A percentile compares a stretch with the other conserved stretches of the same genome.
Evolutionary conservation across 2,797 vertebrate genomes (phyloP).

Genomic region (Percopsis omiscomaycus): DNA sequence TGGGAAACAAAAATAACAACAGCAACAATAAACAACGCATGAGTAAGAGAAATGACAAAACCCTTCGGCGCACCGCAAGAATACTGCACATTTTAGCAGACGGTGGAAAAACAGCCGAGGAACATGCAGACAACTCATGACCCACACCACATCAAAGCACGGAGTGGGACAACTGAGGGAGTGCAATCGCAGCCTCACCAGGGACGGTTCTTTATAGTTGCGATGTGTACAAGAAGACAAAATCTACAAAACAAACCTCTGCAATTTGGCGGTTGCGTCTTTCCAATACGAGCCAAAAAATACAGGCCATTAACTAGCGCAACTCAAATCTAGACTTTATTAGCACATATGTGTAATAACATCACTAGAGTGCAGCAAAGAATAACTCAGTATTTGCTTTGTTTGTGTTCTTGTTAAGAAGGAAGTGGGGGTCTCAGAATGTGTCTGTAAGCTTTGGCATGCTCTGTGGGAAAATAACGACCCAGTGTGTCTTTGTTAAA

Average conservation of each 20-base stretch:
- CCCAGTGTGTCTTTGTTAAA: constrained; percentile 67
- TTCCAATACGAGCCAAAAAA: constrained; percentile 40
- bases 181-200: constrained; percentile 30
- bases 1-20: constrained; percentile 8
- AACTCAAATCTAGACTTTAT: constrained; percentile 15
- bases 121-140: constrained; percentile 44
- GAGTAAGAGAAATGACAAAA: constrained; percentile 47
- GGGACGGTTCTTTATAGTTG: constrained; percentile 46
- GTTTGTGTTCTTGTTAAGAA: constrained; percentile 38
- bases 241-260: constrained; percentile 54
- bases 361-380: not conserved
- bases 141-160: constrained; percentile 52
- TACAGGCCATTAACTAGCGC: not conserved
- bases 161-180: constrained; percentile 36
- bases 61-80: constrained; percentile 30
- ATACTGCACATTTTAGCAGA: constrained; percentile 34
- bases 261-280: constrained; percentile 25
- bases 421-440: constrained; percentile 36
- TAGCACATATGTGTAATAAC: constrained; percentile 8
- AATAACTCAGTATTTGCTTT: constrained; percentile 19
- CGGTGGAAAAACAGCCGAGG: constrained; percentile 36
- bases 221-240: constrained; percentile 49
- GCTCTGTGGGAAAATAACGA: constrained; percentile 76
- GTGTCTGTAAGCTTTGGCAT: constrained; percentile 56
- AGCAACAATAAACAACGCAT: constrained; percentile 21